Conservation (phyloP, 2,888 invertebrate species). For the Mactromeris polynyma region DNA sequence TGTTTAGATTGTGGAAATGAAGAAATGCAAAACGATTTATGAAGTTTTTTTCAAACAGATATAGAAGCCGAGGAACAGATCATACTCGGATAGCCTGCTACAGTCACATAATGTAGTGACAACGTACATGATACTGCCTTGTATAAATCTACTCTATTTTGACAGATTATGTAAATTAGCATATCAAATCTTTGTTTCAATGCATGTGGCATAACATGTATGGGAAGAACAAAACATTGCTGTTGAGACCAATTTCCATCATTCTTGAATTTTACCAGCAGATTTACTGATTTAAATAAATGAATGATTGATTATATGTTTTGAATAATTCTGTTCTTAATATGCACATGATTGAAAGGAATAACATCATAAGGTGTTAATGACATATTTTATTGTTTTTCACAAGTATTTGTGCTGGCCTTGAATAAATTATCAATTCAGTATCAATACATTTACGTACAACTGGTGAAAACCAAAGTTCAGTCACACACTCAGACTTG, state of each 20-base stretch:
- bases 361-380: neutral
- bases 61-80: too few species aligned
- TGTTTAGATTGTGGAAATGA: too few species aligned
- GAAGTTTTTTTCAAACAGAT: too few species aligned
- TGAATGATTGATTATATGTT: neutral
- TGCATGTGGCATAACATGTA: slow-evolving; percentile 4
- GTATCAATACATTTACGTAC: neutral
- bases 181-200: neutral
- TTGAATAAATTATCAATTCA: neutral
- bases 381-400: neutral
- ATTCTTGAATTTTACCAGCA: neutral
- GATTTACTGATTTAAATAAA: neutral
- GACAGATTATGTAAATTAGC: neutral
- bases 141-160: neutral
- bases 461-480: neutral
- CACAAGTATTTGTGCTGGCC: neutral
- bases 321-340: neutral
- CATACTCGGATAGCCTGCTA: too few species aligned
- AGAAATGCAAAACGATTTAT: too few species aligned
- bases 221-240: neutral
- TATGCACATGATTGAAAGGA: neutral
- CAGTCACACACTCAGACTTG: neutral
- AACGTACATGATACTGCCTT: too few species aligned
- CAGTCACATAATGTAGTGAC: too few species aligned
- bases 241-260: neutral